These are phyloP conservation scores for Cephalopterus ornatus DNA, from an alignment of 2,113 vertebrate genomes.

Conservation along the genomic window DNA sequence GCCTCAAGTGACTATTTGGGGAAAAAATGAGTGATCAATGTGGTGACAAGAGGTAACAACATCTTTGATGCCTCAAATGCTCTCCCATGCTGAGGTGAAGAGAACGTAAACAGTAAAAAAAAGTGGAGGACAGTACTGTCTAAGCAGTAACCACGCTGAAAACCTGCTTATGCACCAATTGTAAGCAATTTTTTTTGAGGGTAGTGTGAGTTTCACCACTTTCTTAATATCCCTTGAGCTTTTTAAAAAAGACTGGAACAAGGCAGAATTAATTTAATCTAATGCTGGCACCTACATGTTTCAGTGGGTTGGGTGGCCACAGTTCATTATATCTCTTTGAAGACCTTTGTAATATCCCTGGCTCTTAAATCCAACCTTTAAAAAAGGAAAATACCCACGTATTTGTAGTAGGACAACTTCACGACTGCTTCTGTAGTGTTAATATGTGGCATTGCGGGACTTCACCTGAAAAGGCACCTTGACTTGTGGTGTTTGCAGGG, in stretches of 20 bases:
- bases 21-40: background rate
- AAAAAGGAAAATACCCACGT: background rate
- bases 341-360: background rate
- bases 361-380: background rate
- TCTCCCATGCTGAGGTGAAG: background rate
- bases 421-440: background rate
- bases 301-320: background rate
- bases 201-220: background rate
- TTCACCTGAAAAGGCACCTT: background rate
- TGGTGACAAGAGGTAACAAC: background rate
- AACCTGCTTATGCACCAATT: background rate
- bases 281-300: background rate
- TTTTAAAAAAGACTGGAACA: background rate
- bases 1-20: slow-evolving; percentile 1
- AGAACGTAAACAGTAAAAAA: background rate
- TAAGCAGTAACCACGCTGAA: background rate
- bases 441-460: background rate
- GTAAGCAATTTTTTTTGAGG: background rate
- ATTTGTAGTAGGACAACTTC: background rate
- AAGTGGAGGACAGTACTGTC: background rate
- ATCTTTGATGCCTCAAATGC: background rate
- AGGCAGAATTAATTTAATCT: background rate
- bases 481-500: background rate
- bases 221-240: background rate
- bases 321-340: background rate